Conservation (phyloP, 2,113 vertebrate genomes). For the Pontoporia blainvillei region DNA sequence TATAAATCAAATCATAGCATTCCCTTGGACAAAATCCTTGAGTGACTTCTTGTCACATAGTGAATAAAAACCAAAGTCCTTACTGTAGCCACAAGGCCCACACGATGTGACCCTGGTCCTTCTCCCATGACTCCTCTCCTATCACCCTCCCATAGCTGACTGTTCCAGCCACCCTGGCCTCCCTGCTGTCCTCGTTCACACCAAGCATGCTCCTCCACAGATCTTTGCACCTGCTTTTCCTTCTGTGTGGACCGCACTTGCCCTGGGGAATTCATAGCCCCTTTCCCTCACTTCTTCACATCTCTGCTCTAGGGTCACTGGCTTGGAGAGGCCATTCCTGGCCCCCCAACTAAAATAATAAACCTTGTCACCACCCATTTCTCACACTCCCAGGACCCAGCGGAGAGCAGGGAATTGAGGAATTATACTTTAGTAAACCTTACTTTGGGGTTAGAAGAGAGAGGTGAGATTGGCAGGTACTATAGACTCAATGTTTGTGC, state of each 20-base stretch:
- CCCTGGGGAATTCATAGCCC: not conserved
- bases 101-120: no score
- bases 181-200: not conserved
- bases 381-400: not conserved
- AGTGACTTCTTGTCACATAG: not conserved
- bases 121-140: not conserved
- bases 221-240: not conserved
- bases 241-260: not conserved
- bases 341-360: not conserved
- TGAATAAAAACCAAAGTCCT: not conserved
- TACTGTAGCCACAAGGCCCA: no score
- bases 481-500: not conserved
- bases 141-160: accelerated
- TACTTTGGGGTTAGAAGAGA: not conserved
- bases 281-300: not conserved
- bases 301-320: not conserved
- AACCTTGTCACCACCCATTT: not conserved
- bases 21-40: not conserved
- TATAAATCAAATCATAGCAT: not conserved
- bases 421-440: not conserved
- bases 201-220: accelerated
- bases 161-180: accelerated
- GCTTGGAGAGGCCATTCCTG: not conserved
- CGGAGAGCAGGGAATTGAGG: not conserved
- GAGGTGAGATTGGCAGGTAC: not conserved